Percentiles rank a stretch among this genome's conserved stretches.
These are phyloP conservation scores for Orientallactaga bullata DNA, from an alignment of 2,113 vertebrate species.

Conservation along the genomic window DNA sequence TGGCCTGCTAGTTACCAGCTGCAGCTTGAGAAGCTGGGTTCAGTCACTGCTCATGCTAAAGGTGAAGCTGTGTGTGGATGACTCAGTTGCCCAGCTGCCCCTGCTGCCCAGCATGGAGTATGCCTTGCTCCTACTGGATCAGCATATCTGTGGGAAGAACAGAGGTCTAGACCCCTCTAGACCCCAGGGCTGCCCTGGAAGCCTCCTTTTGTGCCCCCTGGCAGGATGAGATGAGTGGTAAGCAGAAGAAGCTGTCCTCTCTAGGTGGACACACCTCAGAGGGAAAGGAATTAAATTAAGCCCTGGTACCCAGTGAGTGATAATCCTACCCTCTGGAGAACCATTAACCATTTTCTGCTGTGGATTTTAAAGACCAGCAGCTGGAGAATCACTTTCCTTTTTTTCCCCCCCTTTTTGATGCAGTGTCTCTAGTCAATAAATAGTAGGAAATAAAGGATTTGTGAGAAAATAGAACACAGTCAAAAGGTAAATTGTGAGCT, in stretches of 20 bases:
- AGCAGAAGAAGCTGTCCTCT: neutral
- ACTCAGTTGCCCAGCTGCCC: too few species aligned
- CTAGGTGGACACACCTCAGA: neutral
- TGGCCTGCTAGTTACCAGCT: neutral
- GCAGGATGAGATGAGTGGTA: neutral
- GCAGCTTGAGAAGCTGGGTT: too few species aligned
- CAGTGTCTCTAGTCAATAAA: conserved; percentile 88
- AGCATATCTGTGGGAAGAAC: neutral
- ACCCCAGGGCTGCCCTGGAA: neutral
- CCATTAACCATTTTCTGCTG: conserved; percentile 84
- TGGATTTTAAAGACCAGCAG: conserved; percentile 84
- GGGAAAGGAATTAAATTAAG: conserved; percentile 80
- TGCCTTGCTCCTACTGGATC: neutral
- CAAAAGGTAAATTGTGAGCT: conserved; percentile 89
- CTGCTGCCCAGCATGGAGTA: neutral
- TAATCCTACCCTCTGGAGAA: conserved; percentile 75
- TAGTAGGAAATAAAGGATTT: conserved; percentile 88
- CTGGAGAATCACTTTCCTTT: conserved; percentile 78
- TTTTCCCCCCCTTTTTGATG: conserved; percentile 75
- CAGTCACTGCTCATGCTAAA: neutral
- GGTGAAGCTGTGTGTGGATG: neutral
- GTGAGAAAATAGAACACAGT: conserved; percentile 87
- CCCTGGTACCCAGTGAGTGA: conserved; percentile 70
- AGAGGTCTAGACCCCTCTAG: too few species aligned
- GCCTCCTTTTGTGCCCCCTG: neutral